Base-by-base conservation (phyloP, 2,888 invertebrate genomes). In the Hermaeophaga mercurialis region DNA sequence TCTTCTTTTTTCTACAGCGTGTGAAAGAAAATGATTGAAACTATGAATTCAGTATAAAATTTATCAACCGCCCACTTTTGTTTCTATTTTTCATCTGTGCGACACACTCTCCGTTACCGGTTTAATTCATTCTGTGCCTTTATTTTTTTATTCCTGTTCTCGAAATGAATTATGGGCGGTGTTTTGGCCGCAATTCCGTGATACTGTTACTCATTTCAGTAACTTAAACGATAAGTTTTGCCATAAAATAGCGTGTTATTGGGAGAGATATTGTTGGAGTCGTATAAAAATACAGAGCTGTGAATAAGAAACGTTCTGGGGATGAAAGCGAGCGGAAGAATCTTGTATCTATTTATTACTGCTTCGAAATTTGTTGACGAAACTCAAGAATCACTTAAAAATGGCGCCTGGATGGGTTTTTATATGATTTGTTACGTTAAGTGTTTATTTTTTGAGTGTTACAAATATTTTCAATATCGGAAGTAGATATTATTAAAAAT, bases 161-260 rank as follows among this genome's bases (percentile, higher is more conserved):
- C 3, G 12, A 14, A 33, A 33, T 33, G 33, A 33, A 7, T 33
- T 33, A 33, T 33, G 33, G n/a, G 14, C 33, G 11, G 14, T 12
- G 33, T 33, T 33, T 33, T 14, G 33, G 33, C 12, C 33, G 33
- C 33, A 33, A 12, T 33, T 33, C 14, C 33, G 33, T 33, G 33
- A 33, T 33, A 33, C 33, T 33, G 33, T 12, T 33, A 12, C 33
- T 33, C 33, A 33, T 33, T 33, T 14, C 14, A 33, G 12, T 12
- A 33, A 33, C 33, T 33, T 14, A 33, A 33, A 12, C 33, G 33
- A 33, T 33, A 12, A 33, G 12, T 33, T 33, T 11, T 33, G 12
- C 33, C 33, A 33, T 33, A 33, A 33, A 33, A 33, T 33, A 8
- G 33, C 33, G 33, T 33, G 33, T 33, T 33, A 33, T 33, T 33